Percentiles rank a stretch among this genome's conserved stretches.
Conservation (phyloP, 2,797 vertebrate genomes). For the Muscicapa comitata region DNA sequence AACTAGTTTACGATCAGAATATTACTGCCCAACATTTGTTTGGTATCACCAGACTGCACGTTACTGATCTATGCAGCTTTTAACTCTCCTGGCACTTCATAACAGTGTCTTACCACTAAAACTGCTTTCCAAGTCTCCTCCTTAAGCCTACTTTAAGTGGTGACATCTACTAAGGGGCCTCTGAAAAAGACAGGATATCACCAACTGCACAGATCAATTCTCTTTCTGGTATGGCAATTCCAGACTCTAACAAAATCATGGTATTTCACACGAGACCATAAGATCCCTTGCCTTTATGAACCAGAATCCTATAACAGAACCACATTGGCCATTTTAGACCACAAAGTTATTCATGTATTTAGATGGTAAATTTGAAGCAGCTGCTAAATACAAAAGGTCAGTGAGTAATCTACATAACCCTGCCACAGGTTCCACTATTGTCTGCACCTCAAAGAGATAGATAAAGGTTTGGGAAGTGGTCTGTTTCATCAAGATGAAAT, state of each 20-base stretch:
- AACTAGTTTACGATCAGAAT: background rate
- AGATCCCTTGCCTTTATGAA: background rate
- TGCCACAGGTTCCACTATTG: background rate
- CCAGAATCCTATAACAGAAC: background rate
- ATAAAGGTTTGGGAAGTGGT: background rate
- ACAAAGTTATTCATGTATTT: background rate
- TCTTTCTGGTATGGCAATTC: background rate
- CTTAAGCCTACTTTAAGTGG: background rate
- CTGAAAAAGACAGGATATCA: constrained; percentile 15
- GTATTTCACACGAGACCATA: background rate
- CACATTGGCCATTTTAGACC: background rate
- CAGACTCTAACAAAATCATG: background rate
- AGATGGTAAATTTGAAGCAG: background rate
- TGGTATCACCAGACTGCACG: background rate
- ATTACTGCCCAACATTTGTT: background rate
- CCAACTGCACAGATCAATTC: background rate
- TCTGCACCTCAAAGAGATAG: background rate
- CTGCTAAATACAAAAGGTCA: constrained; percentile 1
- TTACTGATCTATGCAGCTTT: background rate
- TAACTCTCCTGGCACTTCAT: background rate
- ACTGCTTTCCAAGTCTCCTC: background rate
- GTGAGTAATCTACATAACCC: background rate
- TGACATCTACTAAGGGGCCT: background rate
- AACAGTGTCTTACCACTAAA: background rate
- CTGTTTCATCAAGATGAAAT: constrained; percentile 3